phyloP scores from a whole-genome alignment of 2,888 invertebrate genomes.

The Pollenia griseotomentosa region DNA sequence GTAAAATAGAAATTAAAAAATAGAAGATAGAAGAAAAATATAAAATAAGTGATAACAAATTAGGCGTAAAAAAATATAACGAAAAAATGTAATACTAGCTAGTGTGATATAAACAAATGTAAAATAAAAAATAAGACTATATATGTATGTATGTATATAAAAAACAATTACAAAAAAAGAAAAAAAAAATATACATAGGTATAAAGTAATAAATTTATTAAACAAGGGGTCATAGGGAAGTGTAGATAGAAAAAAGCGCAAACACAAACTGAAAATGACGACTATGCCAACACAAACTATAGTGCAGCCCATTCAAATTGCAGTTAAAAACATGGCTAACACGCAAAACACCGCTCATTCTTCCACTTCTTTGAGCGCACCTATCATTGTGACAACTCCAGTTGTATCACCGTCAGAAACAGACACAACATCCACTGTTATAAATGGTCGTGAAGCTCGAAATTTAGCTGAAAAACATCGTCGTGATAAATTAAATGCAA shows the following conservation, averaged over 20 bases:
- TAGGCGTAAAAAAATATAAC: conserved; percentile 23
- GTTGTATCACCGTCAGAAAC: conserved; percentile 29
- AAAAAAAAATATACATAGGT: neutral
- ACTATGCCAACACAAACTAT: conserved; percentile 60
- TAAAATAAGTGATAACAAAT: conserved; percentile 27
- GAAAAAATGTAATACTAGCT: conserved; percentile 15
- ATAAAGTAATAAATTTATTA: neutral
- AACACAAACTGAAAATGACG: conserved; percentile 46
- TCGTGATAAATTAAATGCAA: conserved; percentile 93
- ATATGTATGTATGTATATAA: neutral
- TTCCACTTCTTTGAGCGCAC: conserved; percentile 13
- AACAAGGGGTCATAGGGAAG: neutral
- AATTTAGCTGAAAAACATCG: conserved; percentile 96
- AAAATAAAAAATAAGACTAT: conserved; percentile 21
- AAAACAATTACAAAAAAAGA: conserved; percentile 11
- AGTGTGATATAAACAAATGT: conserved; percentile 49
- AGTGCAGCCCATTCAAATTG: conserved; percentile 53
- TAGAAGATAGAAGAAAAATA: conserved; percentile 42
- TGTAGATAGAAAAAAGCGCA: neutral
- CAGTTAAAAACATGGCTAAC: conserved; percentile 53
- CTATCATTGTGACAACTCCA: neutral
- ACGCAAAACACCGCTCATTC: conserved; percentile 21
- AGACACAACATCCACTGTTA: conserved; percentile 1
- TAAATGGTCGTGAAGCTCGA: conserved; percentile 90
- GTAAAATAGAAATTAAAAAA: conserved; percentile 46